phyloP scores from a whole-genome alignment of 35 echinoderm and acorn worm genomes.

The Apostichopus californicus region DNA sequence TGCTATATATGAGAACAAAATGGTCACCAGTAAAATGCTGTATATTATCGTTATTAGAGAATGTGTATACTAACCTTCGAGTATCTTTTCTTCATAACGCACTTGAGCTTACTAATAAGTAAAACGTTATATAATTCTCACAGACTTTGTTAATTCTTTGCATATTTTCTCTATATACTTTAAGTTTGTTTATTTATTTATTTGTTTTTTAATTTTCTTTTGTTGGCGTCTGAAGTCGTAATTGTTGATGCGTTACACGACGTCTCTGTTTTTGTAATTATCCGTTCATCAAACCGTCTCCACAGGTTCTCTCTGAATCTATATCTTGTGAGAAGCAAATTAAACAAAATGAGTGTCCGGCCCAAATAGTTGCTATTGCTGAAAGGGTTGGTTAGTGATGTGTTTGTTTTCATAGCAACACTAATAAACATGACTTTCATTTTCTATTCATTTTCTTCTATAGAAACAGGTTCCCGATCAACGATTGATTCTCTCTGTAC shows the following conservation, averaged over 20 bases:
- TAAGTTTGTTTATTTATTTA: background rate
- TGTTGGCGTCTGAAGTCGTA: background rate
- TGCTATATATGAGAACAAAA: too few relatives aligned
- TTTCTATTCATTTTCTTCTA: background rate
- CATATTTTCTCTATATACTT: too few relatives aligned
- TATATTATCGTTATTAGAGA: too few relatives aligned
- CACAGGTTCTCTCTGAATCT: too few relatives aligned
- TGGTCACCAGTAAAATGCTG: too few relatives aligned
- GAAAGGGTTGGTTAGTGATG: background rate
- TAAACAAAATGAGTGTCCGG: background rate
- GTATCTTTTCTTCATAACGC: too few relatives aligned
- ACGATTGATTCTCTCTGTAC: conserved; percentile 86
- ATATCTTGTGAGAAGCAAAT: too few relatives aligned
- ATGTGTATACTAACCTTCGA: too few relatives aligned
- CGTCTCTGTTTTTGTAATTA: background rate
- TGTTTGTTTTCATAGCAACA: background rate
- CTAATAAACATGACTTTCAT: background rate
- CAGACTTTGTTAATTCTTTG: too few relatives aligned
- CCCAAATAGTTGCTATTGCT: background rate
- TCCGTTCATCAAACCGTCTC: background rate
- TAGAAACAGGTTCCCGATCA: conserved; percentile 61
- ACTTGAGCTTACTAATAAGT: too few relatives aligned
- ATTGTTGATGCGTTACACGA: background rate
- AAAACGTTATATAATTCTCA: too few relatives aligned
- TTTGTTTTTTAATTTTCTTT: background rate